phyloP scores from a whole-genome alignment of 1,140 invertebrate species.

The Tetramorium parvispinum region DNA sequence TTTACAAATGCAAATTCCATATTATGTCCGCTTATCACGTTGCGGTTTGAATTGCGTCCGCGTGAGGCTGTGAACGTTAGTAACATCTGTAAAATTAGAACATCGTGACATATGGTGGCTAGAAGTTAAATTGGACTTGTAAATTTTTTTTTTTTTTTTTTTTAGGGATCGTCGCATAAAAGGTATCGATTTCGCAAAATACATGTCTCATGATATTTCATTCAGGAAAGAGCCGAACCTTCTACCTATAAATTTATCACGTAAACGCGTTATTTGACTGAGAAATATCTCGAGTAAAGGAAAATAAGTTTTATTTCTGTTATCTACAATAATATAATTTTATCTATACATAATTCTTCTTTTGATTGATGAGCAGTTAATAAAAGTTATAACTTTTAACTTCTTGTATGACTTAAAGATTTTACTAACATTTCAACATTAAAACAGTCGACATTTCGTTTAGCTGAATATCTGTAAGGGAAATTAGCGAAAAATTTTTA shows the following conservation, averaged over 20 bases:
- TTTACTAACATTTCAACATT: background rate
- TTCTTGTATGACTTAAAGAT: background rate
- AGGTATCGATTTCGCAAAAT: background rate
- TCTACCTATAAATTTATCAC: background rate
- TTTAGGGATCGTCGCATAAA: background rate
- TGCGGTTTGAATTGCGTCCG: constrained; percentile 24
- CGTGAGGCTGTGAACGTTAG: background rate
- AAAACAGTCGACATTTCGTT: background rate
- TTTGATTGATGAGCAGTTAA: background rate
- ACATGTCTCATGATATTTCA: background rate
- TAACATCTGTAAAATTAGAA: constrained; percentile 52
- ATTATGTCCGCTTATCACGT: constrained; percentile 44
- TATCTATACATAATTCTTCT: background rate
- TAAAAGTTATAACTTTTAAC: background rate
- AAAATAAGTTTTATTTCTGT: background rate
- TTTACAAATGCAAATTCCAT: constrained; percentile 50
- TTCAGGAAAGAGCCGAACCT: background rate
- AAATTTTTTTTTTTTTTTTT: background rate
- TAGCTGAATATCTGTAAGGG: background rate
- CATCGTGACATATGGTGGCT: background rate
- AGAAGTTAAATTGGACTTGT: background rate
- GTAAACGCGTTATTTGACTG: background rate
- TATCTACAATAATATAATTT: background rate
- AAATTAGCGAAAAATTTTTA: background rate
- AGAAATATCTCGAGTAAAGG: background rate